These are phyloP conservation scores for Drusus annulatus DNA, from an alignment of 1,140 invertebrate species.

Conservation along the genomic window DNA sequence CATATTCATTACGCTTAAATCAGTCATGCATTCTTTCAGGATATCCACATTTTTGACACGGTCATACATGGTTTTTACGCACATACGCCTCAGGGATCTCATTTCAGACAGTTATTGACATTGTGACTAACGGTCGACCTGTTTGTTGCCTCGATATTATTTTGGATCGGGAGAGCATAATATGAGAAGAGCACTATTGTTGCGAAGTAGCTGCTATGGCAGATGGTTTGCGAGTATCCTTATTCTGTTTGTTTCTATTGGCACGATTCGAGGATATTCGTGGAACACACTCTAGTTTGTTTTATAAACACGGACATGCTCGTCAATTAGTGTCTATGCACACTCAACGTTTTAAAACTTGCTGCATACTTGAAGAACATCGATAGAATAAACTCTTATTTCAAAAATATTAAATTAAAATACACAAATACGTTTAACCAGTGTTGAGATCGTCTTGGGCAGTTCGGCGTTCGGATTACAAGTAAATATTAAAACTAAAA, in stretches of 20 bases:
- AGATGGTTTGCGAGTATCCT: neutral
- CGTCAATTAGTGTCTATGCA: neutral
- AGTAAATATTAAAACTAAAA: no score
- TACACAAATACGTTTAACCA: neutral
- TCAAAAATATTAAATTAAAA: no score
- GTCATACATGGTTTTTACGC: no score
- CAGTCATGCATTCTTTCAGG: no score
- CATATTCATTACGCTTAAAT: no score
- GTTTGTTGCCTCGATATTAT: neutral
- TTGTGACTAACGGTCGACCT: conserved; percentile 13
- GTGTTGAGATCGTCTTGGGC: neutral
- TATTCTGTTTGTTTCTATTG: conserved; percentile 17
- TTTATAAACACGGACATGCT: neutral
- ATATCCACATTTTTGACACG: no score
- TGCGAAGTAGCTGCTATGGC: neutral
- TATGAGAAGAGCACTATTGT: neutral
- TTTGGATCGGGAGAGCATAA: neutral
- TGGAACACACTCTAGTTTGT: conserved; percentile 6
- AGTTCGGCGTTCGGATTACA: neutral
- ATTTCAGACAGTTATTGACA: conserved; percentile 37
- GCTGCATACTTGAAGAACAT: neutral
- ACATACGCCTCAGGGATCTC: no score
- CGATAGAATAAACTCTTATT: neutral
- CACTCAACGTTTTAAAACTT: neutral
- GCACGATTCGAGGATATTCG: neutral